Evolutionary conservation across 2,797 vertebrate species (phyloP).

Genomic region (Momotus momota): DNA sequence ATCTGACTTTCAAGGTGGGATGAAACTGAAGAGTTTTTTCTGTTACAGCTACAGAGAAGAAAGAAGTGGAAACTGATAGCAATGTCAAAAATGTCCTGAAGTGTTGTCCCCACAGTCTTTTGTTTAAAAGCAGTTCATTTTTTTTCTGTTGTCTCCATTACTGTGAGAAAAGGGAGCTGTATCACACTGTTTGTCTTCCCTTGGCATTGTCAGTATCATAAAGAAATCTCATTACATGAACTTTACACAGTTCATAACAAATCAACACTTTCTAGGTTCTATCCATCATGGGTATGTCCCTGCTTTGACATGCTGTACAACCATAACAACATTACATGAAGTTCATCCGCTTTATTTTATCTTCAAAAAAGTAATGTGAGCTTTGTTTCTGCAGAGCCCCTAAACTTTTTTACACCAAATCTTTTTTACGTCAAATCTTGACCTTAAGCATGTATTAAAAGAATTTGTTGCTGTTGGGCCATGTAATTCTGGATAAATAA

Average conservation of each 20-base stretch:
- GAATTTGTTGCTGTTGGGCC: conserved; percentile 6
- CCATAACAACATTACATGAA: conserved; percentile 13
- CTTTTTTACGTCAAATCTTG: not conserved
- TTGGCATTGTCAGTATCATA: conserved; percentile 80
- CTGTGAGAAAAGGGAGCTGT: conserved; percentile 80
- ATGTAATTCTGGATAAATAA: not conserved
- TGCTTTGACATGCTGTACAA: conserved; percentile 59
- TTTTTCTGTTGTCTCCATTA: conserved; percentile 84
- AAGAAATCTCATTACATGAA: conserved; percentile 66
- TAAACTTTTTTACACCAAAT: not conserved
- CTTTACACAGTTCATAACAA: conserved; percentile 50
- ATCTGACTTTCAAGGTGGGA: conserved; percentile 74
- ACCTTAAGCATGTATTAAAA: not conserved
- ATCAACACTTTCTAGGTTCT: conserved; percentile 22
- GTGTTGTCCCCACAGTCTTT: conserved; percentile 80
- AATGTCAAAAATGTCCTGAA: conserved; percentile 82
- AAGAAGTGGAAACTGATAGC: conserved; percentile 83
- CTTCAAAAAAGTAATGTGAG: not conserved
- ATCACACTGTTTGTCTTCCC: conserved; percentile 83
- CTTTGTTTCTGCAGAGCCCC: conserved; percentile 6
- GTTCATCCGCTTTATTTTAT: conserved; percentile 19
- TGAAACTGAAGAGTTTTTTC: conserved; percentile 78
- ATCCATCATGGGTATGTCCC: conserved; percentile 53
- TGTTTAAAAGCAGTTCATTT: conserved; percentile 80
- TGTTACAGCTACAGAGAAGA: conserved; percentile 84